These are phyloP conservation scores for Drymodes brunneopygia DNA, from an alignment of 2,113 vertebrate species.

Conservation along the genomic window DNA sequence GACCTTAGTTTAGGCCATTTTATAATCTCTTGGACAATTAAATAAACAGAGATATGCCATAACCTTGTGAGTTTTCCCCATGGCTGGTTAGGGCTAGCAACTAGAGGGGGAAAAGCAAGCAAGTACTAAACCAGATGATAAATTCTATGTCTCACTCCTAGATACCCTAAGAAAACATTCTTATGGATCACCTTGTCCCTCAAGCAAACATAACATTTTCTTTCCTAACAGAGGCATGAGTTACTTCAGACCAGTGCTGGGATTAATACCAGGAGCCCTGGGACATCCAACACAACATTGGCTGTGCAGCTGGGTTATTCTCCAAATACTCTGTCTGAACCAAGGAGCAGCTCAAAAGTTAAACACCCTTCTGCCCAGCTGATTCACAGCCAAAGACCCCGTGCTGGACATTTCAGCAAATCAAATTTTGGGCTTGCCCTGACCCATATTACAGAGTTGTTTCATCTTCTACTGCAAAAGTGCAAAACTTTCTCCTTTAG, in stretches of 20 bases:
- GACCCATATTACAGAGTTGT: rapidly evolving
- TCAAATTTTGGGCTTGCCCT: not conserved
- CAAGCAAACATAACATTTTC: not conserved
- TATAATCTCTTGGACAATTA: not conserved
- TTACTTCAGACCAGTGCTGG: not conserved
- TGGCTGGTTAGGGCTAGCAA: not conserved
- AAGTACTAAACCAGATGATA: not conserved
- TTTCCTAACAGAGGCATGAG: not conserved
- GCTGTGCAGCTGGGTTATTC: not conserved
- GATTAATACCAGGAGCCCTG: not conserved
- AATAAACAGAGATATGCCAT: not conserved
- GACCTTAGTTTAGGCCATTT: not conserved
- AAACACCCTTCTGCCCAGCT: not conserved
- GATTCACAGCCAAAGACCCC: not conserved
- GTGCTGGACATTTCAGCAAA: not conserved
- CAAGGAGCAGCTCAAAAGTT: not conserved
- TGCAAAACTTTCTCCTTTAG: not conserved
- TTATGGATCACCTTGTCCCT: not conserved
- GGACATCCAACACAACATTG: not conserved
- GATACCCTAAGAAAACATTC: not conserved
- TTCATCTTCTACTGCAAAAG: not conserved
- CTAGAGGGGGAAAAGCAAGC: not conserved
- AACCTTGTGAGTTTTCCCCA: not conserved
- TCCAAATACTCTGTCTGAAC: not conserved
- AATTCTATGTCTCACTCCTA: not conserved